Conservation (phyloP, 92 coral and sea anemone species). For the Zoanthus sansibaricus region DNA sequence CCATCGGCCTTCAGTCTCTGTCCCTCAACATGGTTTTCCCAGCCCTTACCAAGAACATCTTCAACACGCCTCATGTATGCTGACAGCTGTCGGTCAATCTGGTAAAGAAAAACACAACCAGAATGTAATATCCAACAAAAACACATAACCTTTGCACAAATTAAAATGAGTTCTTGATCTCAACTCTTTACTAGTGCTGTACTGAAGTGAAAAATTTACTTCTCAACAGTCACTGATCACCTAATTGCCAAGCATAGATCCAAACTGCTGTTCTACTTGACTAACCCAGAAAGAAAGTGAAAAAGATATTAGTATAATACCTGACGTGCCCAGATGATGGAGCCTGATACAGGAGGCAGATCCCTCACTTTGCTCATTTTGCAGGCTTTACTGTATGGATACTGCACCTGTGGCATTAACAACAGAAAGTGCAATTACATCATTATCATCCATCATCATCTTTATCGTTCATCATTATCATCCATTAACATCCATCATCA, state of each 20-base stretch:
- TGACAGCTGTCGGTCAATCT: conserved; percentile 97
- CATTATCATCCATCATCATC: too few relatives aligned
- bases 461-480: too few relatives aligned
- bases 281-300: too few relatives aligned
- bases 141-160: too few relatives aligned
- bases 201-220: too few relatives aligned
- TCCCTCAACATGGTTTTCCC: conserved; percentile 99
- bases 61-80: conserved; percentile 98
- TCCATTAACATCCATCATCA: too few relatives aligned
- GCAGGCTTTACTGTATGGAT: conserved; percentile 96
- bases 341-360: conserved; percentile 98
- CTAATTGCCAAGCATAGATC: too few relatives aligned
- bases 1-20: conserved; percentile 98
- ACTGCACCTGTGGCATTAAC: conserved; percentile 77
- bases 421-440: background rate
- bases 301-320: conserved; percentile 11
- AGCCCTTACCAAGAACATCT: conserved; percentile 98
- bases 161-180: too few relatives aligned
- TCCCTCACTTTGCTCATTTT: conserved; percentile 99
- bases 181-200: too few relatives aligned
- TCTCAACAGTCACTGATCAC: too few relatives aligned
- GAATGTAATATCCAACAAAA: too few relatives aligned
- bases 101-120: background rate
- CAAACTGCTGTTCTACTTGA: too few relatives aligned
- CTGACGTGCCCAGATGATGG: conserved; percentile 99